phyloP scores from a whole-genome alignment of 2,888 invertebrate species.

The Cyrtodaria siliqua region DNA sequence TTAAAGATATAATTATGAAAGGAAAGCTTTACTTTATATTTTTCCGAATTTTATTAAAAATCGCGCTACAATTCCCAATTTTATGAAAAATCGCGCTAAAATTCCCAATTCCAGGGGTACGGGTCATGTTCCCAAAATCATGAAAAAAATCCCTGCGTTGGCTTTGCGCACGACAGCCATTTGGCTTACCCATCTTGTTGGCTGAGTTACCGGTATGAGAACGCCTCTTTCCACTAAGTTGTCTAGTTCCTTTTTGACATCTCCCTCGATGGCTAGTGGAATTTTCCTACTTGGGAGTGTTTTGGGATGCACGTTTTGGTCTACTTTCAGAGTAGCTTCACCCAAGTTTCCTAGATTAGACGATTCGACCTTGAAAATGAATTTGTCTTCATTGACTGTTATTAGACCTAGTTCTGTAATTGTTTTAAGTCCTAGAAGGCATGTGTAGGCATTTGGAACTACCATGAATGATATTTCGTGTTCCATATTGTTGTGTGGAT shows the following conservation, averaged over 20 bases:
- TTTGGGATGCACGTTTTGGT: not conserved
- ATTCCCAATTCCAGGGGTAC: too few relatives aligned
- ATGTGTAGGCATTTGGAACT: slow-evolving; percentile 12
- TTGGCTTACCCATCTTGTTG: slow-evolving; percentile 21
- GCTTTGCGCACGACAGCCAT: slow-evolving; percentile 33
- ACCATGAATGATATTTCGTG: slow-evolving; percentile 6
- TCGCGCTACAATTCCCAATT: too few relatives aligned
- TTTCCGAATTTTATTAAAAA: too few relatives aligned
- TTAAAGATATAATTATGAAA: too few relatives aligned
- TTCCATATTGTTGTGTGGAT: slow-evolving; percentile 28
- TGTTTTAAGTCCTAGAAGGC: slow-evolving; percentile 14
- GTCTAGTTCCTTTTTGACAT: slow-evolving; percentile 15
- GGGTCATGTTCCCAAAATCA: too few relatives aligned
- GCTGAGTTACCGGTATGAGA: slow-evolving; percentile 15
- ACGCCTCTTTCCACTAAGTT: slow-evolving; percentile 11
- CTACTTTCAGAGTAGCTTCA: slow-evolving; percentile 1
- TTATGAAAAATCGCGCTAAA: too few relatives aligned
- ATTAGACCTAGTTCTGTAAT: slow-evolving; percentile 18
- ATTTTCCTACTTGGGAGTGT: slow-evolving; percentile 19
- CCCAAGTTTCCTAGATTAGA: slow-evolving; percentile 6
- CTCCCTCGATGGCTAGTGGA: slow-evolving; percentile 18
- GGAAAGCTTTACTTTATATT: too few relatives aligned
- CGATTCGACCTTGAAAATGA: slow-evolving; percentile 6
- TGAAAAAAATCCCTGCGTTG: too few relatives aligned
- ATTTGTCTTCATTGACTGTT: slow-evolving; percentile 9